Evolutionary conservation across 2,113 vertebrate species (phyloP), one percentile per base, ranked within the genome.

Genomic region (Cairina moschata): DNA sequence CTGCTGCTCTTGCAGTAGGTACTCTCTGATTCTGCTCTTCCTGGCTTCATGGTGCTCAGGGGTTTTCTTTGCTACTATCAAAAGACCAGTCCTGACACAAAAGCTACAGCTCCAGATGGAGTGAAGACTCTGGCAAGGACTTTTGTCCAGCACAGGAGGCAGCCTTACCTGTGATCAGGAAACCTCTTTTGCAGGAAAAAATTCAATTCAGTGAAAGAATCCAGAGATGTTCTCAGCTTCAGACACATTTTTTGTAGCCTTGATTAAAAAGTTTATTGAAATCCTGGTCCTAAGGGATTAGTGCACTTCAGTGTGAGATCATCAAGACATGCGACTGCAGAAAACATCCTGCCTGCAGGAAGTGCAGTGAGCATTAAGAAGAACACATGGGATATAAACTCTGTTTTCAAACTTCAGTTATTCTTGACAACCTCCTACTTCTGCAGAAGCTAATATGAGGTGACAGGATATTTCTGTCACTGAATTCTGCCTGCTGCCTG

Each of bases 141-240:
- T 94, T 93, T 94, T 40, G 93, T 94, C 23, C 75, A 86, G 50
- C 90, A 80, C 83, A 94, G 85, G 76, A 93, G 95, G 90, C 44
- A 90, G 50, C 59, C 83, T 77, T 23, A 31, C 50, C 73, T 90
- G 62, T 86, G 79, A 86, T 59, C 85, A 36, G n/a, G 48, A 96
- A 94, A 58, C 17, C 18, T 67, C 72, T 93, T 93, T 73, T 62
- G 44, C 36, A 74, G 50, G 38, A 80, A 90, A 73, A 73, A 80
- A 80, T 12, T 90, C 78, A 73, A 28, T 66, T 91, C 44, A 62
- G 13, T 44, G 50, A 77, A 79, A 78, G 78, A 91, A 42, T 65
- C 28, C 44, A 55, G 55, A 78, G 38, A 56, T 1, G 1, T 65
- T 79, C 93, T 75, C 44, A 75, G 58, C 44, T 62, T 86, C 63